Base-by-base conservation (phyloP, 1,140 invertebrate genomes). In the Zophobas morio region DNA sequence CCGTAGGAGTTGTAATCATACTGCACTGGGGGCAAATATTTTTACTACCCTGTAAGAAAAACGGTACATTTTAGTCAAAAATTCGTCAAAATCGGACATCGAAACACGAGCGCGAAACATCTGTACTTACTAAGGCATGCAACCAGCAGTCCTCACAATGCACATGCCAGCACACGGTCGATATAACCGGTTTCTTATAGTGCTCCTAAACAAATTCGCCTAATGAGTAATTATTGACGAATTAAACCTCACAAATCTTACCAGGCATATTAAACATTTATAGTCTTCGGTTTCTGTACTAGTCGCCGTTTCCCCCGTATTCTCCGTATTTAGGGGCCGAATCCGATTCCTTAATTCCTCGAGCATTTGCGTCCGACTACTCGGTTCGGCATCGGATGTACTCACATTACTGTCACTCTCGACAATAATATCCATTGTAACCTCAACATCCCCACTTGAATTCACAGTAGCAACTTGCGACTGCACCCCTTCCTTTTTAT, bases 91-190 rank as follows among this genome's bases (percentile, higher is more conserved):
- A 20, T 20, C 20, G 20, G 20, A 20, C 20, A 20, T 20, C 20
- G 20, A 20, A 20, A 20, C 20, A 20, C 20, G 20, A 20, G 20
- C 20, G 20, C 20, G 20, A 20, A 20, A 20, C 20, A 20, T 20
- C 20, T 8, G 49, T 51, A 79, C 82, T 84, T 81, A 86, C 86
- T 89, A 95, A 85, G 78, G 93, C 93, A 83, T 92, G 91, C 34
- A 95, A 86, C 94, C 94, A 95, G 82, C 94, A 95, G 81, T 93
- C 90, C 86, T 95, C 93, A 83, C 94, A 95, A 82, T 95, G 93
- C 3, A 95, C 93, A 86, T 95, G 94, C 94, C 94, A 95, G 85
- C 94, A 95, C 79, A 91, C 92, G 35, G 94, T 91, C 0, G 94
- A 95, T 39, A 93, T 93, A 47, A 95, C 90, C 51, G 94, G 93